Base-by-base conservation (phyloP, 2,113 vertebrate genomes). In the Pollimyrus isidori region DNA sequence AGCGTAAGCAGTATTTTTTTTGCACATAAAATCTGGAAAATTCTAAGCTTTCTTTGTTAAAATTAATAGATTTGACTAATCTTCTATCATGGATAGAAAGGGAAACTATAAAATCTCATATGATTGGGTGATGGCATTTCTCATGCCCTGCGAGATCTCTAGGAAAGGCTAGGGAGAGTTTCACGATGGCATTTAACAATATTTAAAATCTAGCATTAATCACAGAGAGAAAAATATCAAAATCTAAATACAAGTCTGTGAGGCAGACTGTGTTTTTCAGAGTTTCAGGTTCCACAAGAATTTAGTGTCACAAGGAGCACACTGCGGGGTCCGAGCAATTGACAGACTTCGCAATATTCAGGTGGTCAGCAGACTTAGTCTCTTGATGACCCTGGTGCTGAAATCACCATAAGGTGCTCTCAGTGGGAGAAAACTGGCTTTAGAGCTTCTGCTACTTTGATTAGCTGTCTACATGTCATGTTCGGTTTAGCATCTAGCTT, bases 321-420 rank as follows among this genome's bases (percentile, higher is more conserved):
- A 76, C 65, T 86, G 62, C 5, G 9, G 45, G 82, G 23, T 62
- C 45, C 89, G 0, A 62, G 46, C 17, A 11, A 73, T 21, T 69
- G 58, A 86, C 83, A 86, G 53, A 50, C 86, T 86, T 85, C 15
- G 83, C 89, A 86, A 73, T 65, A 69, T 86, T 86, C n/a, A 89
- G 7, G 42, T 50, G 89, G 42, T 86, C 83, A 86, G 56, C 15
- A 50, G 23, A 86, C 13, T 86, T 73, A 23, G 83, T 58, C 42
- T 69, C 17, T 69, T 26, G 85, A 84, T 15, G 85, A 21, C 30
- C 50, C n/a, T 7, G 45, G 82, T n/a, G 48, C 26, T 48, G 56
- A 56, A 19, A 65, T 48, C n/a, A 73, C 50, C 50, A 87, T 53
- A 26, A 87, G 82, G 82, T n/a, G 9, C 15, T 13, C 50, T 87